A percentile compares a stretch with the other conserved stretches of the same genome.
Conservation (phyloP, 2,113 vertebrate species). For the Coregonus clupeaformis region DNA sequence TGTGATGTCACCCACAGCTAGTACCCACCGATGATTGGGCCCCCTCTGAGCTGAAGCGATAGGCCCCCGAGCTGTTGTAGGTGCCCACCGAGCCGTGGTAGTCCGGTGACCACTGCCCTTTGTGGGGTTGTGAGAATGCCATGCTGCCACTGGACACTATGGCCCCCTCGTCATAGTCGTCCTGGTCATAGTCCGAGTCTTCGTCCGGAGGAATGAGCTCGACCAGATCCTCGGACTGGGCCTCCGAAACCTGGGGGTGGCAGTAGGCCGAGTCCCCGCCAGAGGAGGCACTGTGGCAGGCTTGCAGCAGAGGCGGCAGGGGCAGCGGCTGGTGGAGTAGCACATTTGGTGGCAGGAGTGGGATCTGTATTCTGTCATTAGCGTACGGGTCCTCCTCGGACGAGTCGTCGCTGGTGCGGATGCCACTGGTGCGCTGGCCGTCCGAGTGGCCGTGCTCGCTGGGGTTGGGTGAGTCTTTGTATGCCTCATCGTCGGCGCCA, state of each 20-base stretch:
- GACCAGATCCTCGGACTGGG: slow-evolving; percentile 68
- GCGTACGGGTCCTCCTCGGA: slow-evolving; percentile 97
- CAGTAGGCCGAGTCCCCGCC: slow-evolving; percentile 81
- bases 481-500: slow-evolving; percentile 90
- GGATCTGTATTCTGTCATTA: slow-evolving; percentile 82
- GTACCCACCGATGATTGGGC: slow-evolving; percentile 92
- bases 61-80: slow-evolving; percentile 90
- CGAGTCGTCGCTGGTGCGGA: slow-evolving; percentile 94
- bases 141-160: slow-evolving; percentile 86
- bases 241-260: slow-evolving; percentile 71
- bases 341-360: slow-evolving; percentile 46
- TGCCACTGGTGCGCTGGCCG: slow-evolving; percentile 92
- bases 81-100: slow-evolving; percentile 89
- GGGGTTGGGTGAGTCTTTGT: slow-evolving; percentile 95
- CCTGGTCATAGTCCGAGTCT: slow-evolving; percentile 89
- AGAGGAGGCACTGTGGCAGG: slow-evolving; percentile 73
- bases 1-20: background rate
- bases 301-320: slow-evolving; percentile 50
- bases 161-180: slow-evolving; percentile 89
- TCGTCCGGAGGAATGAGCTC: slow-evolving; percentile 85
- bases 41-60: slow-evolving; percentile 93
- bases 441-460: slow-evolving; percentile 96
- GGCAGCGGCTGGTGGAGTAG: slow-evolving; percentile 51
- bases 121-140: slow-evolving; percentile 82
- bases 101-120: slow-evolving; percentile 90